phyloP scores from a whole-genome alignment of 2,888 invertebrate species.

The Mamestra brassicae region DNA sequence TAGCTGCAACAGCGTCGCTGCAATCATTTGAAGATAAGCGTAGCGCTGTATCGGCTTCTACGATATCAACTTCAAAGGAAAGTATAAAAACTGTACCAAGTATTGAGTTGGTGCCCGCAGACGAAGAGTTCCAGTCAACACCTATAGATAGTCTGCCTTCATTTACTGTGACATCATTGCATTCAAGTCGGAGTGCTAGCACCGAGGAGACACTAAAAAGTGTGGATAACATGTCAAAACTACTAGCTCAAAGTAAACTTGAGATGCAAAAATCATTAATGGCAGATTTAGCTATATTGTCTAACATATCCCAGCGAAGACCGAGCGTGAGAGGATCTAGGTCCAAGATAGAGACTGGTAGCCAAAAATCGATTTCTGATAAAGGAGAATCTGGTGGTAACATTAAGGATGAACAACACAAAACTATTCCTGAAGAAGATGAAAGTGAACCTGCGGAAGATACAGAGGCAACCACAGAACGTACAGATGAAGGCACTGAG shows the following conservation, averaged over 20 bases:
- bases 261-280: constrained; percentile 86
- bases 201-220: constrained; percentile 54
- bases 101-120: constrained; percentile 75
- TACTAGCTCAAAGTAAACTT: constrained; percentile 79
- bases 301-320: constrained; percentile 68
- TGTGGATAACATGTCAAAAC: constrained; percentile 76
- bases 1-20: constrained; percentile 5
- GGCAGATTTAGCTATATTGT: constrained; percentile 79
- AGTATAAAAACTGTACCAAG: constrained; percentile 86
- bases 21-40: constrained; percentile 37
- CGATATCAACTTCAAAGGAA: constrained; percentile 68
- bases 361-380: constrained; percentile 30
- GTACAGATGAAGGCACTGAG: not conserved
- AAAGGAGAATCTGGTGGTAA: constrained; percentile 10
- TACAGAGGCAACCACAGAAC: not conserved
- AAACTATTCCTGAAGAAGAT: constrained; percentile 8
- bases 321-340: constrained; percentile 38
- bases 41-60: constrained; percentile 2
- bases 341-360: not conserved
- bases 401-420: constrained; percentile 50
- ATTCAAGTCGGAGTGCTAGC: constrained; percentile 72
- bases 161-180: constrained; percentile 79
- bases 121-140: constrained; percentile 67
- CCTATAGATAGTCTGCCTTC: constrained; percentile 82
- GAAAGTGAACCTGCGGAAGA: constrained; percentile 1